Percentiles rank a stretch among this genome's conserved stretches.
These are phyloP conservation scores for Heliconius nattereri DNA, from an alignment of 1,140 invertebrate species.

Conservation along the genomic window DNA sequence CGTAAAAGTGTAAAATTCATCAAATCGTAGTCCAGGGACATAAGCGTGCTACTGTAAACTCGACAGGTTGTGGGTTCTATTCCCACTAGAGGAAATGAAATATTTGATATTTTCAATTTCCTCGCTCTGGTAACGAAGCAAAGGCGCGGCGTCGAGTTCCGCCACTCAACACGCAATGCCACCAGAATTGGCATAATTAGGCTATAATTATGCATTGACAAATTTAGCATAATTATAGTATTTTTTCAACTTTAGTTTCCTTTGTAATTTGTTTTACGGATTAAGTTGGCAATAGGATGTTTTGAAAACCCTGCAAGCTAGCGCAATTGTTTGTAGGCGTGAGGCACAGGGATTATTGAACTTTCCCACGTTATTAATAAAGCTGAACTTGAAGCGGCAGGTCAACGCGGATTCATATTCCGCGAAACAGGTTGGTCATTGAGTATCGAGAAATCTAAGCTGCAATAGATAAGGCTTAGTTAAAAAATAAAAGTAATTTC, in stretches of 20 bases:
- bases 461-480: background rate
- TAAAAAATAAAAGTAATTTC: background rate
- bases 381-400: conserved; percentile 40
- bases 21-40: too few relatives aligned
- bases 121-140: too few relatives aligned
- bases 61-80: too few relatives aligned
- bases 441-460: conserved; percentile 53
- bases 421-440: conserved; percentile 45
- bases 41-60: too few relatives aligned
- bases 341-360: conserved; percentile 46
- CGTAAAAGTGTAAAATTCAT: too few relatives aligned
- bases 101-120: too few relatives aligned
- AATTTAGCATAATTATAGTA: too few relatives aligned
- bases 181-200: too few relatives aligned
- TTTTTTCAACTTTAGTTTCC: background rate
- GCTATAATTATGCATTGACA: too few relatives aligned
- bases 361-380: conserved; percentile 44
- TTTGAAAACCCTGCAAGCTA: conserved; percentile 46
- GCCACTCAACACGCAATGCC: too few relatives aligned
- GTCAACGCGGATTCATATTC: conserved; percentile 34
- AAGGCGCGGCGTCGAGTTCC: too few relatives aligned
- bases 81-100: too few relatives aligned
- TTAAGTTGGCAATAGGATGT: background rate
- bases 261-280: background rate
- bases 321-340: conserved; percentile 67